Evolutionary conservation across 2,797 vertebrate species (phyloP).

Genomic region (Gorsachius magnificus): DNA sequence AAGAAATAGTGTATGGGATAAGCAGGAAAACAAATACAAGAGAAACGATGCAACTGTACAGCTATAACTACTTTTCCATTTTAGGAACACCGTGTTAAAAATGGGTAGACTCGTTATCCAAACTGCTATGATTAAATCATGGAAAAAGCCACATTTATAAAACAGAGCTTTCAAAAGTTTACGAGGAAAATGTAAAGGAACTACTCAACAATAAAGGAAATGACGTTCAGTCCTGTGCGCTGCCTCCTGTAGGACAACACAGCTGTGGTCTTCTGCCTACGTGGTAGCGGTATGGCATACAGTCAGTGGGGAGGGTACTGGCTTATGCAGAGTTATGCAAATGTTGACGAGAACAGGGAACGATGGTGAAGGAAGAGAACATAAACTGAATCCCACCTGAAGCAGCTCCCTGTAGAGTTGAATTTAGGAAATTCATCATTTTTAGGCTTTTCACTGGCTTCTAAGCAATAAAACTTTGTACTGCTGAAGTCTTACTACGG

Average conservation of each 20-base stretch:
- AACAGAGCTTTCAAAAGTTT: background rate
- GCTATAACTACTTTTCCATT: background rate
- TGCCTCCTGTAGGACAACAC: background rate
- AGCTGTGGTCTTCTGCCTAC: rapidly evolving
- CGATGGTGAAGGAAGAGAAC: background rate
- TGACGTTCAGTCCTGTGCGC: rapidly evolving
- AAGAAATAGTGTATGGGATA: rapidly evolving
- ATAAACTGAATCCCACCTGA: background rate
- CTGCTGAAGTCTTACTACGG: background rate
- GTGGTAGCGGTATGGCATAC: rapidly evolving
- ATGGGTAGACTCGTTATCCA: background rate
- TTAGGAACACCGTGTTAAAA: background rate
- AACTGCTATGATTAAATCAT: background rate
- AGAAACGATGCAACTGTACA: background rate
- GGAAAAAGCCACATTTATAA: background rate
- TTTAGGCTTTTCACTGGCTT: background rate
- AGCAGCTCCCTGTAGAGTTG: background rate
- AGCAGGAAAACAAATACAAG: background rate
- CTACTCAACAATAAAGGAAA: background rate
- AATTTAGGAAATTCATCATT: background rate
- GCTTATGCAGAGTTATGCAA: background rate
- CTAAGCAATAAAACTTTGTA: background rate
- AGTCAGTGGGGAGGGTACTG: background rate
- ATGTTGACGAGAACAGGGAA: background rate
- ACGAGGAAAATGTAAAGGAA: background rate